Base-by-base conservation (phyloP, 2,113 vertebrate species). In the Nothocercus nigrocapillus region DNA sequence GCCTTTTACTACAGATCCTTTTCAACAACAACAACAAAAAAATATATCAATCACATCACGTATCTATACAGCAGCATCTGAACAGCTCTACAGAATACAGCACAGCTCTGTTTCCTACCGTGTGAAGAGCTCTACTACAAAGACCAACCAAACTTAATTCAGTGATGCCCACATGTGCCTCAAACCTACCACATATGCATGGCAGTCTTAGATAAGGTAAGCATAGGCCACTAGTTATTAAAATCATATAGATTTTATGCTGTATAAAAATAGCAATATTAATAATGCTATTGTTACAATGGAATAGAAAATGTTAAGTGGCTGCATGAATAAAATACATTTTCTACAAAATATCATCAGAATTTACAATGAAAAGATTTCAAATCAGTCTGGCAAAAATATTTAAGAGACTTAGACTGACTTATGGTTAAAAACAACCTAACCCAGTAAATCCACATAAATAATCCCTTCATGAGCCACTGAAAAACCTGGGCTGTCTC, bases 191-290 rank as follows among this genome's bases (percentile, higher is more conserved):
- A 9, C 16, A 40, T 13, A 27, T 68, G 56, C 76, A 32, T 17
- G 22, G 28, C 15, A 83, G 32, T 3, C 42, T 79, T 42, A 85
- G 96, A 85, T 34, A 78, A 86, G 69, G 85, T 70, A 94, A 88
- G 8, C 56, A 85, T 6, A 62, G 38, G 20, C 10, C 38, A 88
- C 1, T 11, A 59, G 54, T 67, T 94, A 95, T 93, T 94, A 96
- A 93, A 94, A 95, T 68, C 22, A 68, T 53, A 92, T 84, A 86
- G 92, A 94, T 94, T 90, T 81, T 94, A n/a, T 24, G 78, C 38
- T 75, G 45, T 51, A 68, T 94, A 76, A 80, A 51, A 51, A 42
- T 16, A 30, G 54, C 88, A 38, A 63, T 69, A 38, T 24, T n/a
- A 82, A 36, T 36, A 64, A 88, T 61, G 81, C 38, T 64, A 45